phyloP scores from a whole-genome alignment of 2,888 invertebrate species.

The Pegoplata infirma region DNA sequence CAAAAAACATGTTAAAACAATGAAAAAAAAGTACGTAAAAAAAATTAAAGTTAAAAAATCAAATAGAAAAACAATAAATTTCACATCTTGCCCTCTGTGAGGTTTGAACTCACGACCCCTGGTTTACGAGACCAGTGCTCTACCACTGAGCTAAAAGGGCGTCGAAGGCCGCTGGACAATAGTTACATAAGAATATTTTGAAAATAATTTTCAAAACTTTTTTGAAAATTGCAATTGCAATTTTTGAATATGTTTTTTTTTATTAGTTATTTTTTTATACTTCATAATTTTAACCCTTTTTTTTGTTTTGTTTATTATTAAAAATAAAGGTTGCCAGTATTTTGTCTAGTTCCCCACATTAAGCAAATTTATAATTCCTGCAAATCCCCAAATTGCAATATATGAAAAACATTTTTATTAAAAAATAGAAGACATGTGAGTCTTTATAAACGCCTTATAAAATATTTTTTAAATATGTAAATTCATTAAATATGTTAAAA shows the following conservation, averaged over 20 bases:
- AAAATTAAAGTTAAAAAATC: conserved; percentile 24
- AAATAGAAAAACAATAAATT: conserved; percentile 19
- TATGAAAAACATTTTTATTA: no score
- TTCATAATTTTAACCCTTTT: not conserved
- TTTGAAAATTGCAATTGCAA: not conserved
- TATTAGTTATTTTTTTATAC: not conserved
- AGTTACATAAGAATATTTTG: conserved; percentile 14
- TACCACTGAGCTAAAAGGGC: conserved; percentile 75
- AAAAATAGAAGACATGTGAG: no score
- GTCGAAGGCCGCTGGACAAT: conserved; percentile 27
- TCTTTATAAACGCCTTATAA: no score
- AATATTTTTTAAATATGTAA: no score
- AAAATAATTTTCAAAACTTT: not conserved
- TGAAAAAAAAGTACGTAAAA: conserved; percentile 15
- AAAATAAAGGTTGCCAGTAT: no score
- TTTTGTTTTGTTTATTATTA: no score
- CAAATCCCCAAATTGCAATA: no score
- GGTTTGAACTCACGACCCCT: conserved; percentile 75
- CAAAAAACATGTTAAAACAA: not conserved
- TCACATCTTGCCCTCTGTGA: conserved; percentile 72
- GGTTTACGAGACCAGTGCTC: conserved; percentile 76
- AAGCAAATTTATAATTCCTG: no score
- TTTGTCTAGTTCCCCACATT: no score
- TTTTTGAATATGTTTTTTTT: not conserved
- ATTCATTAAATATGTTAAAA: no score